Evolutionary conservation across 2,797 vertebrate species (phyloP).

Genomic region (Geotrypetes seraphini): DNA sequence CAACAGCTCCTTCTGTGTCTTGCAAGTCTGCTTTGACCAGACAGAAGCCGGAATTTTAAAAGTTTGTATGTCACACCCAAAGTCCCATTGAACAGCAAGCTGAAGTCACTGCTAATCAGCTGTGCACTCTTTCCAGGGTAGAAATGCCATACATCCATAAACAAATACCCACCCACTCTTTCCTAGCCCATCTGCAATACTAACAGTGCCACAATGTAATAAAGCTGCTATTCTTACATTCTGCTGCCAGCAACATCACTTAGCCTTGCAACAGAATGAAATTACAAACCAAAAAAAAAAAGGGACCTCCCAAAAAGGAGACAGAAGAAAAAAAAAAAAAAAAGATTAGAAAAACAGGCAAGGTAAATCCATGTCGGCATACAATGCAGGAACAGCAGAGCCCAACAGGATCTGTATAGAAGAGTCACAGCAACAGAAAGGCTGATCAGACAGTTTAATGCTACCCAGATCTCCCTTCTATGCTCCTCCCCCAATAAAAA

Average conservation of each 20-base stretch:
- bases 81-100: conserved; percentile 16
- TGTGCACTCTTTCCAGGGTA: conserved; percentile 37
- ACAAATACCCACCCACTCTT: conserved; percentile 40
- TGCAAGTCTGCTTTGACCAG: conserved; percentile 67
- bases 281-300: conserved; percentile 41
- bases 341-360: conserved; percentile 24
- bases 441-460: conserved; percentile 58
- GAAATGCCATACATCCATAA: conserved; percentile 69
- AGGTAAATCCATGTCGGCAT: conserved; percentile 39
- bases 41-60: conserved; percentile 22
- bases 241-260: conserved; percentile 93
- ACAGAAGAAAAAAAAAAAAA: conserved; percentile 40
- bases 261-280: conserved; percentile 58
- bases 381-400: conserved; percentile 17
- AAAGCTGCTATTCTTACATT: conserved; percentile 91
- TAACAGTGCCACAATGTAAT: conserved; percentile 95
- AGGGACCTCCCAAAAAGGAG: conserved; percentile 48
- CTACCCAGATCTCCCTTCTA: conserved; percentile 41
- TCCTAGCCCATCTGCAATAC: conserved; percentile 79
- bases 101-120: conserved; percentile 39
- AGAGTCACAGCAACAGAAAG: conserved; percentile 40
- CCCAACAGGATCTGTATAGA: conserved; percentile 21
- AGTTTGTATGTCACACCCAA: conserved; percentile 34
- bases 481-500: conserved; percentile 30
- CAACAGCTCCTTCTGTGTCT: conserved; percentile 76